Percentiles rank a stretch among this genome's conserved stretches.
These are phyloP conservation scores for Dorcus hopei DNA, from an alignment of 2,888 invertebrate genomes.

Conservation along the genomic window DNA sequence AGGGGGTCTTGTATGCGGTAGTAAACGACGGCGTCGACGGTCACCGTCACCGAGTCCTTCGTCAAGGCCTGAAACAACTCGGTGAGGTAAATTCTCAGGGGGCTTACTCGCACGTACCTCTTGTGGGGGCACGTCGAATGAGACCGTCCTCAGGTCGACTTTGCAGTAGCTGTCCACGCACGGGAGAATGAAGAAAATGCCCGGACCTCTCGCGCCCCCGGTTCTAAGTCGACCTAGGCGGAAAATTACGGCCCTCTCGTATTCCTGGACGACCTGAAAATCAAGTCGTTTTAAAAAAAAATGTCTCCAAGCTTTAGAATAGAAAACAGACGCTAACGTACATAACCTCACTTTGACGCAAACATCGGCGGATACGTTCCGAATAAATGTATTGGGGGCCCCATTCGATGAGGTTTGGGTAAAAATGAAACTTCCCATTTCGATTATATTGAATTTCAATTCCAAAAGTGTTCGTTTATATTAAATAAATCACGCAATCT, in stretches of 20 bases:
- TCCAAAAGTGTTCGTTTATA: too few species aligned
- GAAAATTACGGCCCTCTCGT: constrained; percentile 86
- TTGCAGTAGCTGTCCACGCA: constrained; percentile 91
- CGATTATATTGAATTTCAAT: too few species aligned
- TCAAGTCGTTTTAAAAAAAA: not conserved
- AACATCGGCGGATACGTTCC: too few species aligned
- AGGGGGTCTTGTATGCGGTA: constrained; percentile 78
- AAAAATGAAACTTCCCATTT: too few species aligned
- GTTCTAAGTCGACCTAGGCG: constrained; percentile 73
- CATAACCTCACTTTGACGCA: too few species aligned
- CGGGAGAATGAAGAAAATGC: constrained; percentile 90
- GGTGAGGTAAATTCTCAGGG: not conserved
- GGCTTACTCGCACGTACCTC: constrained; percentile 61
- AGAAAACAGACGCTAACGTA: not conserved
- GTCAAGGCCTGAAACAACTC: constrained; percentile 67
- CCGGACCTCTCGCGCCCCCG: constrained; percentile 80
- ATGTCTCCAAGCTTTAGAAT: too few species aligned
- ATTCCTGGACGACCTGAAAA: constrained; percentile 53
- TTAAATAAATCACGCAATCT: too few species aligned
- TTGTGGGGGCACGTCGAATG: constrained; percentile 95
- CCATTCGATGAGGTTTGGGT: too few species aligned
- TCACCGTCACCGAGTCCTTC: constrained; percentile 92
- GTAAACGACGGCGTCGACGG: constrained; percentile 87
- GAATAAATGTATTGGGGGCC: too few species aligned
- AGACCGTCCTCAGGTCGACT: constrained; percentile 89